A percentile compares a stretch with the other conserved stretches of the same genome.
These are phyloP conservation scores for Phyllostomus discolor DNA, from an alignment of 2,113 vertebrate genomes.

Conservation along the genomic window DNA sequence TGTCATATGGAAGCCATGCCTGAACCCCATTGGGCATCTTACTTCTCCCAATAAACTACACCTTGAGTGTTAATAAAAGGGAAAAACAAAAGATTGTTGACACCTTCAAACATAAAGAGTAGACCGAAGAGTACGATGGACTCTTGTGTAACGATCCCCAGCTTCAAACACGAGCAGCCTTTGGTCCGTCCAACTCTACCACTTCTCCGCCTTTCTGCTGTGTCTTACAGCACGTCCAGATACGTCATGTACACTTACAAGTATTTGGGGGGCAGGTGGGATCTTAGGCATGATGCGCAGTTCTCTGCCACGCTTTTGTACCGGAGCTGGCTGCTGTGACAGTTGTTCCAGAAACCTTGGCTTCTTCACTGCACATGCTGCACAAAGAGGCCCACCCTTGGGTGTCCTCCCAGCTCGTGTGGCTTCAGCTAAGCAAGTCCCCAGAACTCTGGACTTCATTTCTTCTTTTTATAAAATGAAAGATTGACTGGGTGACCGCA, in stretches of 20 bases:
- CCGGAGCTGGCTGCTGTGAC: background rate
- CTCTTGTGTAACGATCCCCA: background rate
- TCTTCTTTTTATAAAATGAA: background rate
- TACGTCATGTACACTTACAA: background rate
- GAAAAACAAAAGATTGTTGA: background rate
- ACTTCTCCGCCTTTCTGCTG: background rate
- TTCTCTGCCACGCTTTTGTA: background rate
- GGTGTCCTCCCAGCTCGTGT: background rate
- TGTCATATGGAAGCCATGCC: background rate
- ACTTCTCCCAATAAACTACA: background rate
- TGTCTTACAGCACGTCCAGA: background rate
- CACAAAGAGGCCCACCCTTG: background rate
- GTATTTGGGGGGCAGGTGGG: background rate
- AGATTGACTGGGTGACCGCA: background rate
- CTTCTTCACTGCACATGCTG: background rate
- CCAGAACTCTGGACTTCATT: background rate
- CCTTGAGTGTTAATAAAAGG: background rate
- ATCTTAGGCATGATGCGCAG: rapidly evolving
- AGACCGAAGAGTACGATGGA: background rate
- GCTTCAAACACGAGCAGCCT: background rate
- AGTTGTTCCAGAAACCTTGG: no score
- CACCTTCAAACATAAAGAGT: background rate
- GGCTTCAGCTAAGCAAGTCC: background rate
- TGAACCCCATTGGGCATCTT: background rate
- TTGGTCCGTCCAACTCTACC: background rate